phyloP scores from a whole-genome alignment of 2,888 invertebrate species.

The Pollenia labialis region DNA sequence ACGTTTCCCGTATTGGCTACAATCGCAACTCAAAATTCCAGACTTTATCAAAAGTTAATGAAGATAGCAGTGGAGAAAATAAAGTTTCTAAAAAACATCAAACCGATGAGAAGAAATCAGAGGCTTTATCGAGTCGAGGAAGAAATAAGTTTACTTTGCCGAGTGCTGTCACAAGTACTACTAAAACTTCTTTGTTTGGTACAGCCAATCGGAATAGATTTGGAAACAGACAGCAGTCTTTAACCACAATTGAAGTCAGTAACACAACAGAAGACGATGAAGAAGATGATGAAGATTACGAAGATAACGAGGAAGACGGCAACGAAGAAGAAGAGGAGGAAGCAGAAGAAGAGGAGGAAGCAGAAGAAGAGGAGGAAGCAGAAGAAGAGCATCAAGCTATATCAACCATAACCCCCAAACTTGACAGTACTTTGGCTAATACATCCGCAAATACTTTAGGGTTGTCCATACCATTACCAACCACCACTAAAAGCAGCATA shows the following conservation, averaged over 20 bases:
- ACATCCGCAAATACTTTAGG: constrained; percentile 34
- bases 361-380: too few relatives aligned
- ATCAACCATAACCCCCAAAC: background rate
- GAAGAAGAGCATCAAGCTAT: constrained; percentile 28
- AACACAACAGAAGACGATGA: background rate
- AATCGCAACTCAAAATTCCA: constrained; percentile 70
- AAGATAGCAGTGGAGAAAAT: background rate
- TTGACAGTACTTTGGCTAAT: background rate
- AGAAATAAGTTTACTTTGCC: constrained; percentile 43
- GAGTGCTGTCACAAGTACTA: background rate
- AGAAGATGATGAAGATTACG: constrained; percentile 54
- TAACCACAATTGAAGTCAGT: constrained; percentile 33
- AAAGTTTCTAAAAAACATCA: constrained; percentile 5
- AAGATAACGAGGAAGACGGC: constrained; percentile 44
- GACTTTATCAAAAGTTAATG: background rate
- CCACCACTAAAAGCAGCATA: constrained; percentile 19
- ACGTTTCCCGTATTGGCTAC: constrained; percentile 66
- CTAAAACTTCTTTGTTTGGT: constrained; percentile 56
- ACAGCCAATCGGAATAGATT: constrained; percentile 68
- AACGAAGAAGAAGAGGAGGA: constrained; percentile 45
- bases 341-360: constrained; percentile 39
- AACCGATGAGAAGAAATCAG: constrained; percentile 7
- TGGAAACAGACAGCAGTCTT: constrained; percentile 50
- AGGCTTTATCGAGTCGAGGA: constrained; percentile 18
- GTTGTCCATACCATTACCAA: constrained; percentile 26